Evolutionary conservation across 2,888 invertebrate species (phyloP).

Genomic region (Scaptomyza polygonia): DNA sequence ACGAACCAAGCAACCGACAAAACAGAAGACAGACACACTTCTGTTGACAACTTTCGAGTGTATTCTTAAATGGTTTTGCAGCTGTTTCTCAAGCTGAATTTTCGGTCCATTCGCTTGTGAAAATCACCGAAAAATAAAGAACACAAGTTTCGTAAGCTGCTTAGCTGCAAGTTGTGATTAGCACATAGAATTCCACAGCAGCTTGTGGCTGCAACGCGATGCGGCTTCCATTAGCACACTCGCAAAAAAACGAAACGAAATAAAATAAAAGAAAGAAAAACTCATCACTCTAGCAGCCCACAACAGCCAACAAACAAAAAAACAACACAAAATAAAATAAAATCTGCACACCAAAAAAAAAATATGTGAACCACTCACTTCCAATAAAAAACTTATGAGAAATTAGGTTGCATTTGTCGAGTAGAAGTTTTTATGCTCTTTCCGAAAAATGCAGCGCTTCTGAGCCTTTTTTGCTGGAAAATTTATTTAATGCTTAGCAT

Average conservation of each 20-base stretch:
- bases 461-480: no score
- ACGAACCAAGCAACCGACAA: conserved; percentile 10
- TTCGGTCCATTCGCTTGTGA: conserved; percentile 44
- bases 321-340: conserved; percentile 26
- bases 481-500: background rate
- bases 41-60: conserved; percentile 45
- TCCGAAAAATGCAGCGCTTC: background rate
- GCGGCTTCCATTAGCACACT: conserved; percentile 60
- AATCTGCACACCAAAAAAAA: conserved; percentile 28
- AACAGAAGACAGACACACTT: conserved; percentile 24
- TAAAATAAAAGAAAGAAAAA: conserved; percentile 23
- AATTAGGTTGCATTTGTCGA: conserved; percentile 4
- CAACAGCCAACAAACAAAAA: conserved; percentile 18
- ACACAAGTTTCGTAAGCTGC: conserved; percentile 74
- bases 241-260: background rate
- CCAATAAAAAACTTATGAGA: conserved; percentile 60
- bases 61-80: conserved; percentile 61
- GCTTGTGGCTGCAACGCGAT: conserved; percentile 51
- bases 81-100: conserved; percentile 61
- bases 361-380: conserved; percentile 7
- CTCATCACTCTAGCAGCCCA: conserved; percentile 48
- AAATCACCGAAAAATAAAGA: conserved; percentile 49
- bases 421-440: conserved; percentile 34
- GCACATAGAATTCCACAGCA: conserved; percentile 66
- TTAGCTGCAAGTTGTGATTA: conserved; percentile 79